Conservation (phyloP, 2,797 vertebrate genomes). For the Fundulus diaphanus region DNA sequence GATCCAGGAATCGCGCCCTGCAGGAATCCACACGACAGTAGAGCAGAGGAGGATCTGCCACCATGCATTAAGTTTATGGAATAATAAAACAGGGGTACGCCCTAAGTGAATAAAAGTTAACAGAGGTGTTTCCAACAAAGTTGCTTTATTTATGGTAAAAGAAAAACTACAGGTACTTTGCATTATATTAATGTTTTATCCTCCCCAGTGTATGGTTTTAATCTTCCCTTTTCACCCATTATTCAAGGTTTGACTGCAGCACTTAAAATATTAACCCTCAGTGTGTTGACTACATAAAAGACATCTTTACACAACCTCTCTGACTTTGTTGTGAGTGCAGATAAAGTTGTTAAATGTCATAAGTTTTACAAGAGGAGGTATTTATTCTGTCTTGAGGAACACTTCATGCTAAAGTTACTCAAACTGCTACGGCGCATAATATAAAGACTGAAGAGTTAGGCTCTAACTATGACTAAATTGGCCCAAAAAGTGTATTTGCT, state of each 20-base stretch:
- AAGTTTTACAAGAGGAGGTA: conserved; percentile 17
- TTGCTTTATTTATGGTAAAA: too few relatives aligned
- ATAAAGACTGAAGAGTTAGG: background rate
- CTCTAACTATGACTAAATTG: background rate
- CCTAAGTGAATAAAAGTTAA: too few relatives aligned
- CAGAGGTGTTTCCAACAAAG: too few relatives aligned
- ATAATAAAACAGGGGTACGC: too few relatives aligned
- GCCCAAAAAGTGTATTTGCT: conserved; percentile 2
- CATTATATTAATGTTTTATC: background rate
- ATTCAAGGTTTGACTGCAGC: background rate
- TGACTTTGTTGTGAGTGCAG: conserved; percentile 29
- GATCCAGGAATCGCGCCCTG: too few relatives aligned
- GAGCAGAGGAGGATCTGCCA: too few relatives aligned
- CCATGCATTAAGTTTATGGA: too few relatives aligned
- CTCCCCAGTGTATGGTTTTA: background rate
- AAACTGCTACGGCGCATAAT: conserved; percentile 1
- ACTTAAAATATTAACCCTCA: too few relatives aligned
- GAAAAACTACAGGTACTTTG: too few relatives aligned
- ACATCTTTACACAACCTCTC: background rate
- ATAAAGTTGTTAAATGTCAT: conserved; percentile 14
- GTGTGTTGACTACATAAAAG: background rate
- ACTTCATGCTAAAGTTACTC: conserved; percentile 4
- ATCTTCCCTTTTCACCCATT: background rate
- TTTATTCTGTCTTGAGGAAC: conserved; percentile 10
- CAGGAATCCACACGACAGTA: too few relatives aligned